Conservation (phyloP, 2,113 vertebrate species). For the Myiagra hebetior region DNA sequence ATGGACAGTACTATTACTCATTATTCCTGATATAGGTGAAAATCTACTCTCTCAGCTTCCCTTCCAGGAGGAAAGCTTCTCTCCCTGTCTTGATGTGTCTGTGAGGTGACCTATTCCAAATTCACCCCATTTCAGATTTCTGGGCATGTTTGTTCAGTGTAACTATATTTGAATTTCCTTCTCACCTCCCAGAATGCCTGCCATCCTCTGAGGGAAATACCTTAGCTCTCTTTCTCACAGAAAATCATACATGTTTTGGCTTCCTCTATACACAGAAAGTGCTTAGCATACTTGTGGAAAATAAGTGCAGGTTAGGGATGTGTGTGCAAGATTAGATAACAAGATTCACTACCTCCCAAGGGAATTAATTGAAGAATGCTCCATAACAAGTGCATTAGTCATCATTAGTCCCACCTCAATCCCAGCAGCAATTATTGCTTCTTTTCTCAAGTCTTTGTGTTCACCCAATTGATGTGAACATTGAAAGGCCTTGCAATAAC, state of each 20-base stretch:
- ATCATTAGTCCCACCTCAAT: neutral
- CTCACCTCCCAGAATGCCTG: neutral
- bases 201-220: neutral
- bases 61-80: neutral
- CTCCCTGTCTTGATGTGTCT: neutral
- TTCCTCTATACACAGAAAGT: neutral
- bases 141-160: accelerated
- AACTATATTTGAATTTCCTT: neutral
- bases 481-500: neutral
- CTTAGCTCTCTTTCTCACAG: neutral
- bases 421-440: neutral
- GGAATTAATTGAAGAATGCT: slow-evolving; percentile 17
- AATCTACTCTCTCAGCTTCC: neutral
- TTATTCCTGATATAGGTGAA: neutral
- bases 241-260: neutral
- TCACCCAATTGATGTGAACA: neutral
- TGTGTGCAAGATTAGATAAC: slow-evolving; percentile 37
- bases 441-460: neutral
- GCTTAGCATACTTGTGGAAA: neutral
- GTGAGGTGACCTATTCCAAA: neutral
- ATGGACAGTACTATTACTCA: neutral
- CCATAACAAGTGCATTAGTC: slow-evolving; percentile 42
- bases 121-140: neutral
- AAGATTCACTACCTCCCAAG: neutral
- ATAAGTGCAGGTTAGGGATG: neutral